phyloP scores from a whole-genome alignment of 2,113 vertebrate genomes.

The Seriola aureovittata region DNA sequence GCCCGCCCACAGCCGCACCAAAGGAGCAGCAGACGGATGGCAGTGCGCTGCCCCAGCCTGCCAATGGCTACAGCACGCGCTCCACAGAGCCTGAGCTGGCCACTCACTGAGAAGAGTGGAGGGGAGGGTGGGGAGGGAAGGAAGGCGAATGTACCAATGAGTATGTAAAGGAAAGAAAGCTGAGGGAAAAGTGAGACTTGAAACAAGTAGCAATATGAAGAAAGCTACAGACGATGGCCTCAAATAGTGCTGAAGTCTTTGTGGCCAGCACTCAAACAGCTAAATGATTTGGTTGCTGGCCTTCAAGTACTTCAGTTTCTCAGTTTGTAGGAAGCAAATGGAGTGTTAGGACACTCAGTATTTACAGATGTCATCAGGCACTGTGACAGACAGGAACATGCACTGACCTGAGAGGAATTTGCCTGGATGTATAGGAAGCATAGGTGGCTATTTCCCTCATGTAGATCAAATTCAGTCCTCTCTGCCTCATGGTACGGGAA shows the following conservation, averaged over 20 bases:
- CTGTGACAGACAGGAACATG: conserved; percentile 70
- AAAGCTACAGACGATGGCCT: conserved; percentile 62
- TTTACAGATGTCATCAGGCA: conserved; percentile 73
- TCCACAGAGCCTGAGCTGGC: conserved; percentile 74
- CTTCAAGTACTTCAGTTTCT: conserved; percentile 58
- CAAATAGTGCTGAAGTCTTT: conserved; percentile 65
- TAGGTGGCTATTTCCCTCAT: conserved; percentile 67
- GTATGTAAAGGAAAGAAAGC: conserved; percentile 62
- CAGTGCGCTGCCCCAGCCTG: conserved; percentile 65
- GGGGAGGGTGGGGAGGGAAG: conserved; percentile 24
- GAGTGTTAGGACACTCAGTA: conserved; percentile 55
- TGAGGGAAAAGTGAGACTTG: conserved; percentile 58
- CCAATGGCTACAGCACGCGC: conserved; percentile 83
- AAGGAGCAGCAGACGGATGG: conserved; percentile 69
- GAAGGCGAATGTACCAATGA: conserved; percentile 75
- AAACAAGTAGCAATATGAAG: conserved; percentile 61
- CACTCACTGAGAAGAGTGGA: conserved; percentile 71
- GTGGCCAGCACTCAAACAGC: conserved; percentile 35
- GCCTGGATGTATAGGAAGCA: conserved; percentile 76
- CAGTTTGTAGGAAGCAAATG: conserved; percentile 56
- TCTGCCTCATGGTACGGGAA: conserved; percentile 66
- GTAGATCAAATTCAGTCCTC: conserved; percentile 78
- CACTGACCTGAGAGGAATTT: conserved; percentile 75
- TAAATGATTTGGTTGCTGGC: conserved; percentile 43
- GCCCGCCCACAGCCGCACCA: conserved; percentile 30